Base-by-base conservation (phyloP, 2,888 invertebrate genomes). In the Dendrolimus pini region DNA sequence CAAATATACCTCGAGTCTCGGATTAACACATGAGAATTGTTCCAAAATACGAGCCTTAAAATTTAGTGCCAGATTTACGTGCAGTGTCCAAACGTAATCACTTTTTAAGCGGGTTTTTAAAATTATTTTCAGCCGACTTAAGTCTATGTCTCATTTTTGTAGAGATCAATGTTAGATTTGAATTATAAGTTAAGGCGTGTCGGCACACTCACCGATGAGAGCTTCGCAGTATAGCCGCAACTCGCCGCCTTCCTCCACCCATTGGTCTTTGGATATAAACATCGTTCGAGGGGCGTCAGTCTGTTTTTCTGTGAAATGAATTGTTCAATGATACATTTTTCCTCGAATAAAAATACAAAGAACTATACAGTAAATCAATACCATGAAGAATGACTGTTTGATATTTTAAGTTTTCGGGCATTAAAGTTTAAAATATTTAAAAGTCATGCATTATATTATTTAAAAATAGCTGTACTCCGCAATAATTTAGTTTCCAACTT, bases 141-240 rank as follows among this genome's bases (percentile, higher is more conserved):
- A 30, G 30, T 30, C 30, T 3, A 30, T 30, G 3, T 30, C 30
- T 30, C 30, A 30, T 30, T 30, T 30, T 30, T 30, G 30, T 30
- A 30, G 30, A 30, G 30, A 30, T 30, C 30, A 30, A 6, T 30
- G 30, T 30, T 30, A 30, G 30, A 30, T 30, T 30, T 10, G 47
- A 47, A 10, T 47, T 47, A 47, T 9, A 47, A 47, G 9, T 12
- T 9, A 47, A 47, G 47, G 47, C 47, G 47, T 47, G 47, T 47
- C 47, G 47, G 47, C 47, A 6, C 9, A 69, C 91, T 93, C 89
- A 93, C 95, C 95, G 59, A 94, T 93, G 72, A 95, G 95, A 55
- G 95, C 95, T 83, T 95, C 96, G 82, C 96, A 95, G 86, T 94
- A 95, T 56, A 95, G 87, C 58, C 95, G 89, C 47, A 94, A 88